phyloP scores from a whole-genome alignment of 2,888 invertebrate genomes.

The Sinotaia quadrata region DNA sequence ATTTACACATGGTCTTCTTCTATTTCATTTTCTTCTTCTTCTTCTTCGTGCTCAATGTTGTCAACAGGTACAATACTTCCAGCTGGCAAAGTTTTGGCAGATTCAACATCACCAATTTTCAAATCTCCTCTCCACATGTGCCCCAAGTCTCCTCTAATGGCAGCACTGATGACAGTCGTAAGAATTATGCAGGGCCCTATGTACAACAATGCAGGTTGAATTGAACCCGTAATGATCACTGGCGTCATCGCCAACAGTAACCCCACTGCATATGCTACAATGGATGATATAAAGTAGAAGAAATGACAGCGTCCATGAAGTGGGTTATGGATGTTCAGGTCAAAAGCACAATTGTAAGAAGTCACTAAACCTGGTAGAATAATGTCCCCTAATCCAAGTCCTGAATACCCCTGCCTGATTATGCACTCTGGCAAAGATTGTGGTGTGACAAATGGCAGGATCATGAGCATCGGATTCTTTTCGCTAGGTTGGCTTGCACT shows the following conservation, averaged over 20 bases:
- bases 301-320: not conserved
- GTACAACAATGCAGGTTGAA: slow-evolving; percentile 77
- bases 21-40: not conserved
- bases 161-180: slow-evolving; percentile 69
- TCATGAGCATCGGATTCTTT: slow-evolving; percentile 75
- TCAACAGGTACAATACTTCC: no score
- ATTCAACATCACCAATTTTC: not conserved
- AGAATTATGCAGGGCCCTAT: slow-evolving; percentile 75
- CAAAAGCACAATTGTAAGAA: slow-evolving; percentile 75
- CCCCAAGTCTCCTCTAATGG: slow-evolving; percentile 65
- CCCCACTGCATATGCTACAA: slow-evolving; percentile 75
- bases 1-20: no score
- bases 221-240: slow-evolving; percentile 73
- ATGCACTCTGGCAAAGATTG: slow-evolving; percentile 64
- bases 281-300: slow-evolving; percentile 70
- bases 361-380: slow-evolving; percentile 76
- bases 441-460: slow-evolving; percentile 72
- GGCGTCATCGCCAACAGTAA: slow-evolving; percentile 75
- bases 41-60: not conserved
- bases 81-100: no score
- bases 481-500: no score
- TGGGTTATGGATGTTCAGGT: slow-evolving; percentile 52
- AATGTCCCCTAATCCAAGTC: slow-evolving; percentile 77
- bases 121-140: slow-evolving; percentile 53
- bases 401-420: slow-evolving; percentile 63